Base-by-base conservation (phyloP, 2,888 invertebrate species). In the Vanessa cardui region DNA sequence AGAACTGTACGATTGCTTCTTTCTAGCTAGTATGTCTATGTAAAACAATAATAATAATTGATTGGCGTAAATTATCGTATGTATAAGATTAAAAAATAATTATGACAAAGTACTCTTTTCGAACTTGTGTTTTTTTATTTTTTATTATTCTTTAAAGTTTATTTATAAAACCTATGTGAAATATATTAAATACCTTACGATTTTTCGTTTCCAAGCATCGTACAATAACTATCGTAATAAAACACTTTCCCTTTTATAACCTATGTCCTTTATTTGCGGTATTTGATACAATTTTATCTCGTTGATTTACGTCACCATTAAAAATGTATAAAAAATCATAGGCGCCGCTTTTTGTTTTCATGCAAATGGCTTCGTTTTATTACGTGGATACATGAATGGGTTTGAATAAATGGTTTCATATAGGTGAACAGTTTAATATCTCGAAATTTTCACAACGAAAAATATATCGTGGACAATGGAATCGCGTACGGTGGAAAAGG, bases 231-330 rank as follows among this genome's bases (percentile, higher is more conserved):
- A 39, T 3, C 12, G 12, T 39, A 12, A 39, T 39, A 39, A 39
- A 39, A 39, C 39, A 39, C 12, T 39, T 12, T 39, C 3, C 2
- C 9, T 9, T 39, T 39, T 39, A 39, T 39, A 39, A 39, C 72
- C 70, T 67, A 68, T 66, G 60, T 67, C 67, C 70, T 64, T 70
- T 73, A 75, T 69, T 71, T 72, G 73, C 74, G 73, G 72, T 77
- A 82, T 81, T 80, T 78, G 82, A 83, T 85, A 84, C 79, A 81
- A 73, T 78, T 86, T 83, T 85, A 86, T 83, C 78, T 71, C 71
- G 62, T 75, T 84, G 87, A 88, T 89, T 89, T 88, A 88, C 86
- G 77, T 76, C 74, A 76, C 80, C 81, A 88, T 87, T 87, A 86
- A 83, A 83, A 77, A 77, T 78, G 72, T 76, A 79, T 83, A 83